Evolutionary conservation across 2,113 vertebrate genomes (phyloP), one percentile per base, ranked within the genome.

Genomic region (Leptobrachium leishanense): DNA sequence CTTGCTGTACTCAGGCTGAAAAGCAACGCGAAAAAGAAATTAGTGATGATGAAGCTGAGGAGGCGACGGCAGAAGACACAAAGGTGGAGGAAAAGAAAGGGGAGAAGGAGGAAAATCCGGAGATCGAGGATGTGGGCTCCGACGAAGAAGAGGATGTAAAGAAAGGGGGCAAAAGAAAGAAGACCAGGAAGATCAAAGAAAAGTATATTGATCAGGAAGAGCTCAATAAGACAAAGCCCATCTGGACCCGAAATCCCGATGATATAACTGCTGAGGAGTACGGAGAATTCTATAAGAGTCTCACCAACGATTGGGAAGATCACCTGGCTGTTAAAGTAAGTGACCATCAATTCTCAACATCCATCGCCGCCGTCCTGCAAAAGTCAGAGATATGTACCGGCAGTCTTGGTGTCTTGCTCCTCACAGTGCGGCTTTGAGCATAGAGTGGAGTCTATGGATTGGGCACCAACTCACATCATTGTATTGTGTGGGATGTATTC

Each of bases 261-360:
- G 96, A 99, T 70, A 99, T 99, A 63, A 96, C 94, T 0, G 97
- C 95, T 3, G 97, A 98, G 12, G 97, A 99, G 74, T 99, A 98
- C 0, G 96, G 97, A 0, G 96, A 99, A 31, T 99, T 99, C 82
- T 98, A 99, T 79, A 99, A 99, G 89, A 99, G 97, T 79, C 84
- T 99, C 0, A 98, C 94, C 2, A 95, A 95, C n/a, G 94, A 95
- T 53, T 95, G 94, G 94, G 93, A 95, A 55, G 94, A 95, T 4
- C 94, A 95, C n/a, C 15, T 95, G 83, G 94, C 94, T 7, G 94
- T 95, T 11, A 95, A 95, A 84, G 94, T 95, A 87, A 83, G 90
- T 20, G 2, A 2, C 40, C 3, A 10, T 59, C 13, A 59, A 59
- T 12, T 50, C 46, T 50, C 8, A 12, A 31, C 20, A 31, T 31